phyloP scores from a whole-genome alignment of 1,140 invertebrate species.

The Cotesia typhae region DNA sequence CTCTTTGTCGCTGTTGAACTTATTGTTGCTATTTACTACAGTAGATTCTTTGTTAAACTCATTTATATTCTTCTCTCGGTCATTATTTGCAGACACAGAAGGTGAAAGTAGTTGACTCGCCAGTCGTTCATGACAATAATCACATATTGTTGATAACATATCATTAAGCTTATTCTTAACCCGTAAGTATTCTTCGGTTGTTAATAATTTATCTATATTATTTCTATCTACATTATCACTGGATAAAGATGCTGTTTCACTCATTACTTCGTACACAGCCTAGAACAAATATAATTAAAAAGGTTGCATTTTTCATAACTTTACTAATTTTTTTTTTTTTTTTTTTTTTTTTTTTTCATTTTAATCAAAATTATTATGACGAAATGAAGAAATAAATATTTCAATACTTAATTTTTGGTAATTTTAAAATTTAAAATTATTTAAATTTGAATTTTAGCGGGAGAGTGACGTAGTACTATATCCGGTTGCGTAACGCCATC shows the following conservation, averaged over 20 bases:
- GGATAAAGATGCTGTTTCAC: slow-evolving; percentile 70
- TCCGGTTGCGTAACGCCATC: no score
- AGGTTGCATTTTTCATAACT: neutral
- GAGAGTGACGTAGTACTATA: no score
- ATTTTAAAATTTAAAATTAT: no score
- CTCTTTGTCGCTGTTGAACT: slow-evolving; percentile 7
- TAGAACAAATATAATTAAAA: slow-evolving; percentile 47
- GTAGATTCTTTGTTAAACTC: slow-evolving; percentile 50
- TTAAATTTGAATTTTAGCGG: no score
- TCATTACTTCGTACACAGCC: slow-evolving; percentile 79
- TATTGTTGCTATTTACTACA: neutral
- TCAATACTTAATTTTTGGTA: no score
- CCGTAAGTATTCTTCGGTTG: slow-evolving; percentile 73
- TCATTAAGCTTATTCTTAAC: slow-evolving; percentile 78
- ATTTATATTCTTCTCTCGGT: slow-evolving; percentile 45
- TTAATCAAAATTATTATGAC: neutral
- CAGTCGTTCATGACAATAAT: slow-evolving; percentile 91
- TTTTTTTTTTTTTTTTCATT: neutral
- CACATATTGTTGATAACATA: slow-evolving; percentile 81
- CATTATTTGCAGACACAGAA: slow-evolving; percentile 69
- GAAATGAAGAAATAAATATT: no score
- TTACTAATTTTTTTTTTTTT: neutral
- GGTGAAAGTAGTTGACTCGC: slow-evolving; percentile 78
- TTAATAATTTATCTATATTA: slow-evolving; percentile 74
- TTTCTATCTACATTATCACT: slow-evolving; percentile 64